Conservation (phyloP, 2,888 invertebrate genomes). For the Agrilus mali region DNA sequence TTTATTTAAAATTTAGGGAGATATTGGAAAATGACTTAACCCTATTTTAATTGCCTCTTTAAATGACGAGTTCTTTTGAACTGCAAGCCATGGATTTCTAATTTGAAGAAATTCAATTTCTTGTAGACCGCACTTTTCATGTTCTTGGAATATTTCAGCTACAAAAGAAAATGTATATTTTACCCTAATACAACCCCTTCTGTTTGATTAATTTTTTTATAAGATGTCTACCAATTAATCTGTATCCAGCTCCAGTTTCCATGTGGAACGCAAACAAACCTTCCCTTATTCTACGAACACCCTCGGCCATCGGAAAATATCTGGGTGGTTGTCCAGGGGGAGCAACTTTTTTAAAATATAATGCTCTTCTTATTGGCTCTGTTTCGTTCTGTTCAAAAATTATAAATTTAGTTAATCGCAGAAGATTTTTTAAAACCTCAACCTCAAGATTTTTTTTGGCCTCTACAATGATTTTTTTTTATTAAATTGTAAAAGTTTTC, state of each 20-base stretch:
- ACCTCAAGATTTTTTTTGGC: too few species aligned
- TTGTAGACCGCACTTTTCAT: constrained; percentile 58
- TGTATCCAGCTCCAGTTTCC: constrained; percentile 57
- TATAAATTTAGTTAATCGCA: too few species aligned
- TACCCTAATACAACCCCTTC: background rate
- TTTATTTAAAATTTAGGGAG: too few species aligned
- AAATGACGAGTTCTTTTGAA: constrained; percentile 48
- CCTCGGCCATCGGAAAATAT: constrained; percentile 49
- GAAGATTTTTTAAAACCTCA: too few species aligned
- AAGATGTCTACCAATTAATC: constrained; percentile 41
- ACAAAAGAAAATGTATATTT: constrained; percentile 36
- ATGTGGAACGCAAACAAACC: constrained; percentile 61
- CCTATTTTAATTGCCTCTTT: constrained; percentile 51
- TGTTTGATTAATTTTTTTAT: background rate
- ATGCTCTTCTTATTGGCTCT: constrained; percentile 47
- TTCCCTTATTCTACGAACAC: constrained; percentile 44
- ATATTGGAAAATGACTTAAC: constrained; percentile 25
- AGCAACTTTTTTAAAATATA: constrained; percentile 51
- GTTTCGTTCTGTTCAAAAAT: constrained; percentile 42
- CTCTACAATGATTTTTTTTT: too few species aligned
- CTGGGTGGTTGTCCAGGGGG: constrained; percentile 44
- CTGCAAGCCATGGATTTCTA: constrained; percentile 49
- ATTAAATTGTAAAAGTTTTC: too few species aligned
- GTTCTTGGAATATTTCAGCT: constrained; percentile 53
- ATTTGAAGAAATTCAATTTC: constrained; percentile 50